Evolutionary conservation across 2,113 vertebrate species (phyloP).

Genomic region (Mystacornis crossleyi): DNA sequence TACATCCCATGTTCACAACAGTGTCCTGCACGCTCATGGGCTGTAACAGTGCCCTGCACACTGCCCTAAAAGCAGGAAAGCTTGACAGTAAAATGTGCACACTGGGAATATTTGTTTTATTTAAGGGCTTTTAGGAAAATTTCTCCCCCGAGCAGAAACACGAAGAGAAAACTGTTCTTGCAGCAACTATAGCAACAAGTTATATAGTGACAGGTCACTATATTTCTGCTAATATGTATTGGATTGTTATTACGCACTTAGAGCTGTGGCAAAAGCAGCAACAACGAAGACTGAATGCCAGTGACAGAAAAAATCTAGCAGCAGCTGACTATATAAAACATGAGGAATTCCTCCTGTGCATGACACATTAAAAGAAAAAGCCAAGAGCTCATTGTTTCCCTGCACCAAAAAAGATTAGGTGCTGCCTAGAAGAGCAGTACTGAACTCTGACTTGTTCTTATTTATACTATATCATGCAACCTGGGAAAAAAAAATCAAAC

Average conservation of each 20-base stretch:
- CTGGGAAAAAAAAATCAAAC: not conserved
- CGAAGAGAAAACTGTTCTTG: not conserved
- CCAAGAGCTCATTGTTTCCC: not conserved
- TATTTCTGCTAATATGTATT: not conserved
- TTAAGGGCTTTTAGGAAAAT: not conserved
- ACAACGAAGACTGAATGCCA: not conserved
- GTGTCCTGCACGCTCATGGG: not conserved
- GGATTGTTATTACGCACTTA: not conserved
- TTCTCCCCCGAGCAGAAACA: not conserved
- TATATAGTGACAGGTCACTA: not conserved
- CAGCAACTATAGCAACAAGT: not conserved
- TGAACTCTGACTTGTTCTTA: not conserved
- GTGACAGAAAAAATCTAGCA: not conserved
- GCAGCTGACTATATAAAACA: not conserved
- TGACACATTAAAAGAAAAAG: not conserved
- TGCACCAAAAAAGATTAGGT: not conserved
- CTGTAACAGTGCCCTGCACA: not conserved
- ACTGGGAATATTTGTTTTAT: not conserved
- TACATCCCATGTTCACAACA: not conserved
- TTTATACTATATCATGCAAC: not conserved
- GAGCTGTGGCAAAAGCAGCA: not conserved
- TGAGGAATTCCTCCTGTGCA: not conserved
- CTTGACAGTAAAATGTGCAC: not conserved
- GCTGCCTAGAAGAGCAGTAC: not conserved
- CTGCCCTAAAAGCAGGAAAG: not conserved